These are phyloP conservation scores for Takifugu bimaculatus DNA, from an alignment of 2,113 vertebrate species.

Conservation along the genomic window DNA sequence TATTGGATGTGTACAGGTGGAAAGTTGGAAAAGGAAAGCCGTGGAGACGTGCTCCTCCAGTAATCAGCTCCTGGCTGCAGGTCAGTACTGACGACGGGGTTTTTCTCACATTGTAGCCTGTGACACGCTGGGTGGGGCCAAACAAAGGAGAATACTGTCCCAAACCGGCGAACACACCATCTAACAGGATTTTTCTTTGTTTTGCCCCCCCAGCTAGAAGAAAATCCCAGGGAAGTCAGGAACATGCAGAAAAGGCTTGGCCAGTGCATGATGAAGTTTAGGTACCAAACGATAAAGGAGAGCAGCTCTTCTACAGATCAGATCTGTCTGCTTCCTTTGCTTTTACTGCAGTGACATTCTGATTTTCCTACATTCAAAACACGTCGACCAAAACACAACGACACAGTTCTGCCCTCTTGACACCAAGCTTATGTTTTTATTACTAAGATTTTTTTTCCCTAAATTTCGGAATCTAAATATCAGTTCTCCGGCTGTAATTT, in stretches of 20 bases:
- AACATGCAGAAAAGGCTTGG: constrained; percentile 62
- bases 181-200: constrained; percentile 68
- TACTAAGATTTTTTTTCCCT: too few relatives aligned
- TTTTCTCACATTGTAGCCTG: neutral
- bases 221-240: constrained; percentile 63
- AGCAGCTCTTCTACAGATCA: neutral
- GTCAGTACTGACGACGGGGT: constrained; percentile 52
- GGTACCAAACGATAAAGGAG: constrained; percentile 28
- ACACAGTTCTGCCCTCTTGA: too few relatives aligned
- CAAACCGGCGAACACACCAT: constrained; percentile 25
- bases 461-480: too few relatives aligned
- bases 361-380: too few relatives aligned
- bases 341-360: too few relatives aligned
- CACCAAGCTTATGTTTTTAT: too few relatives aligned
- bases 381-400: too few relatives aligned
- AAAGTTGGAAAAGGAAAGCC: constrained; percentile 79
- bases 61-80: constrained; percentile 81
- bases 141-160: constrained; percentile 61
- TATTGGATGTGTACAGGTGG: constrained; percentile 69
- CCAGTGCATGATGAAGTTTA: constrained; percentile 59
- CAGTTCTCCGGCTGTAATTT: too few relatives aligned
- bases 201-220: constrained; percentile 68
- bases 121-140: constrained; percentile 45
- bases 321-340: too few relatives aligned
- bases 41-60: constrained; percentile 81